These are phyloP conservation scores for Pseudeuparius sepicola DNA, from an alignment of 2,888 invertebrate genomes.

Conservation along the genomic window DNA sequence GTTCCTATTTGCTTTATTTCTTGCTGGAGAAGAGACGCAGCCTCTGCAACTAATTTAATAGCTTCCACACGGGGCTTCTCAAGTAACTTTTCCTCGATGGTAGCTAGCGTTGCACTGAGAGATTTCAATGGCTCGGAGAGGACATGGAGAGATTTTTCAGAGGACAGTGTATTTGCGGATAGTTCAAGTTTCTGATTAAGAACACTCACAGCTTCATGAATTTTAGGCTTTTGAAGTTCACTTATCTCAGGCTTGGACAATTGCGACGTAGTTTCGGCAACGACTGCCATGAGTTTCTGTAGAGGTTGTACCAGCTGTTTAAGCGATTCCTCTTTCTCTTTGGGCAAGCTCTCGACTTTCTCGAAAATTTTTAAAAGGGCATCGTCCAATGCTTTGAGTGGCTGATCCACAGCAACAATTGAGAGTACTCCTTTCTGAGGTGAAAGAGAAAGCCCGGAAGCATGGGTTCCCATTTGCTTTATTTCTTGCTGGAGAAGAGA, in stretches of 20 bases:
- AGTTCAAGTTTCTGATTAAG: conserved; percentile 12
- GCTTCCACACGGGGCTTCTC: too few species aligned
- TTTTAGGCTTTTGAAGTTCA: conserved; percentile 12
- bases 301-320: conserved; percentile 20
- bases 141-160: too few species aligned
- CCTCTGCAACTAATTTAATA: too few species aligned
- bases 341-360: conserved; percentile 10
- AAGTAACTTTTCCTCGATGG: too few species aligned
- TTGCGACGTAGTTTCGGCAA: conserved; percentile 20
- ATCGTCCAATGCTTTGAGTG: conserved; percentile 13
- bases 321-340: conserved; percentile 14
- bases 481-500: too few species aligned
- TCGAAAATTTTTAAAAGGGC: conserved; percentile 15
- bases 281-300: conserved; percentile 21
- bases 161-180: conserved; percentile 3
- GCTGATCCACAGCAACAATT: conserved; percentile 17
- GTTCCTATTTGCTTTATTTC: too few species aligned
- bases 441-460: too few species aligned
- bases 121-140: too few species aligned
- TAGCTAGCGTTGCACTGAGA: too few species aligned
- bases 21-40: too few species aligned
- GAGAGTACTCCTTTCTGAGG: conserved; percentile 18
- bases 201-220: conserved; percentile 12
- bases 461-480: too few species aligned
- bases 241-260: conserved; percentile 16